Conservation (phyloP, 1,140 invertebrate genomes). For the Cotesia chilonis region DNA sequence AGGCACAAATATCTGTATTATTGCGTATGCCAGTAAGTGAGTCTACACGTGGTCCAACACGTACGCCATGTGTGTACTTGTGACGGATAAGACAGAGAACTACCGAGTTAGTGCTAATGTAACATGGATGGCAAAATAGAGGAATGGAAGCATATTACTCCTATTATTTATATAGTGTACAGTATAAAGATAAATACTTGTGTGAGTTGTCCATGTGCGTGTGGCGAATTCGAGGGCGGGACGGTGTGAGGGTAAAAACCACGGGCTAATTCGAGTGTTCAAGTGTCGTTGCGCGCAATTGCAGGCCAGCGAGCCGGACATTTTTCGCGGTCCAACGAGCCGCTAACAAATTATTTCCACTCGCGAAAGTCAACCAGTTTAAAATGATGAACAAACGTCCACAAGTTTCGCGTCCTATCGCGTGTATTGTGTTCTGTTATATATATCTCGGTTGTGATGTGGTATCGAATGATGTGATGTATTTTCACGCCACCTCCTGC, state of each 20-base stretch:
- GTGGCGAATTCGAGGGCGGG: conserved; percentile 15
- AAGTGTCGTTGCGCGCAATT: conserved; percentile 40
- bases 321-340: conserved; percentile 56
- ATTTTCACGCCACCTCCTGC: too few relatives aligned
- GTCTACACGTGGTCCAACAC: too few relatives aligned
- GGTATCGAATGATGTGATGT: too few relatives aligned
- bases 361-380: conserved; percentile 52
- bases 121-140: neutral
- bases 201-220: too few relatives aligned
- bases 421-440: neutral
- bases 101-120: neutral
- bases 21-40: too few relatives aligned
- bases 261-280: conserved; percentile 39
- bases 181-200: neutral
- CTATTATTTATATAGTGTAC: neutral
- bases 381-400: conserved; percentile 45
- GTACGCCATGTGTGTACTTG: too few relatives aligned
- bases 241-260: conserved; percentile 32
- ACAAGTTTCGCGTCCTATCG: conserved; percentile 28
- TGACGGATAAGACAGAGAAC: neutral
- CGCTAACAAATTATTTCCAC: conserved; percentile 54
- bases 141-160: neutral
- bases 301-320: conserved; percentile 49
- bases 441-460: neutral
- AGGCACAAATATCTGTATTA: too few relatives aligned